Evolutionary conservation across 2,113 vertebrate species (phyloP), one percentile per base, ranked within the genome.

Genomic region (Oenanthe oenanthe): DNA sequence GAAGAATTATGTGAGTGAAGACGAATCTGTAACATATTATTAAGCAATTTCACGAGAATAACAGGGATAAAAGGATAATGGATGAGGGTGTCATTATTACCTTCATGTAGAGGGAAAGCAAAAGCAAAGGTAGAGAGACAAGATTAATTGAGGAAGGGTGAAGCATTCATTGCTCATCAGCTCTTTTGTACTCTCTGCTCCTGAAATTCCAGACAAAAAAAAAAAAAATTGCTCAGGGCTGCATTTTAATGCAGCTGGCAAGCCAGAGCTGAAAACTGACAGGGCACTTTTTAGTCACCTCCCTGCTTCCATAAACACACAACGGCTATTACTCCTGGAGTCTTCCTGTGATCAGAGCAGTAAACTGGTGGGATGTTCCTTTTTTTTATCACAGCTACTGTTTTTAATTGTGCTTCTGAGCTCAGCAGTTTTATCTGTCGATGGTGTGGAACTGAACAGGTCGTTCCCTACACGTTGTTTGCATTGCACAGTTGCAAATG

Each of bases 1-100:
- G 98, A 98, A 98, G 98, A 99, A 99, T 99, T 99, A 99, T 99
- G 98, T 97, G 98, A 98, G 98, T 98, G 98, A 98, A 98, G 99
- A 98, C 98, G 98, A 99, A 99, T 99, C 98, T 99, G 99, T 98
- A 99, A 98, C 98, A 98, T 99, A 98, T 99, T 99, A 99, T 99
- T 99, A 99, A 99, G 98, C 98, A 98, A 99, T 99, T 99, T 98
- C 98, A 98, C 77, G 98, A 98, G 98, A 99, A 99, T 99, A 99
- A 98, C 98, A 97, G 98, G 98, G 98, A 99, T 99, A 99, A 99
- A 99, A 98, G 99, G 98, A 98, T 99, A 99, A 99, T 99, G 98
- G 99, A 99, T 99, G 99, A 98, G 99, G 98, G 98, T 98, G 98
- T 99, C 98, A 98, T 99, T 98, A 99, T 98, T 98, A 98, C 98